A percentile compares a stretch with the other conserved stretches of the same genome.
phyloP scores from a whole-genome alignment of 2,113 vertebrate species.

The Spea multiplicata region DNA sequence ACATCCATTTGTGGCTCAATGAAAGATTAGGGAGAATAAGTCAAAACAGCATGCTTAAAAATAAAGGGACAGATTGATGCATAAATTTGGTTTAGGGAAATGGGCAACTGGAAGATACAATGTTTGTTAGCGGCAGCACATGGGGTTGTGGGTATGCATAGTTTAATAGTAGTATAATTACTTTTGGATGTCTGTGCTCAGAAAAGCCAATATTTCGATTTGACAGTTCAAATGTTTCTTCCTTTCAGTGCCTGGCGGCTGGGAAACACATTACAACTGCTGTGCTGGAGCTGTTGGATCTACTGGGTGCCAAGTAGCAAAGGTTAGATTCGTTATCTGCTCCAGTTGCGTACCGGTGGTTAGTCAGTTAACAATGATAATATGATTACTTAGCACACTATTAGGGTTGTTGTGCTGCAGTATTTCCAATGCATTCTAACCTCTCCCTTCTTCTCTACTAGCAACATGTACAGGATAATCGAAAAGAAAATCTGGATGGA shows the following conservation, averaged over 20 bases:
- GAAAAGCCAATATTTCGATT: too few relatives aligned
- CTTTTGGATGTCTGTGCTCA: too few relatives aligned
- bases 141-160: too few relatives aligned
- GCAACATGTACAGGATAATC: slow-evolving; percentile 95
- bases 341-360: not conserved
- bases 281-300: slow-evolving; percentile 82
- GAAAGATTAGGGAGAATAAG: not conserved
- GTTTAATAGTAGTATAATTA: too few relatives aligned
- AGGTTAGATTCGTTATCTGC: slow-evolving; percentile 67
- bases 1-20: not conserved
- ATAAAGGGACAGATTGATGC: not conserved
- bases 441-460: slow-evolving; percentile 49
- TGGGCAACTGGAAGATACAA: not conserved
- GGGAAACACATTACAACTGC: slow-evolving; percentile 91
- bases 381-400: not conserved
- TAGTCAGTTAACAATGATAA: not conserved
- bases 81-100: not conserved
- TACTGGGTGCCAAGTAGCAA: slow-evolving; percentile 81
- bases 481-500: slow-evolving; percentile 85
- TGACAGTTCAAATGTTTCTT: not conserved
- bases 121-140: too few relatives aligned
- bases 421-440: not conserved
- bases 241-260: slow-evolving; percentile 78
- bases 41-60: not conserved
- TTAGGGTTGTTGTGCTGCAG: not conserved